phyloP scores from a whole-genome alignment of 2,113 vertebrate species.

The Myocastor coypus region DNA sequence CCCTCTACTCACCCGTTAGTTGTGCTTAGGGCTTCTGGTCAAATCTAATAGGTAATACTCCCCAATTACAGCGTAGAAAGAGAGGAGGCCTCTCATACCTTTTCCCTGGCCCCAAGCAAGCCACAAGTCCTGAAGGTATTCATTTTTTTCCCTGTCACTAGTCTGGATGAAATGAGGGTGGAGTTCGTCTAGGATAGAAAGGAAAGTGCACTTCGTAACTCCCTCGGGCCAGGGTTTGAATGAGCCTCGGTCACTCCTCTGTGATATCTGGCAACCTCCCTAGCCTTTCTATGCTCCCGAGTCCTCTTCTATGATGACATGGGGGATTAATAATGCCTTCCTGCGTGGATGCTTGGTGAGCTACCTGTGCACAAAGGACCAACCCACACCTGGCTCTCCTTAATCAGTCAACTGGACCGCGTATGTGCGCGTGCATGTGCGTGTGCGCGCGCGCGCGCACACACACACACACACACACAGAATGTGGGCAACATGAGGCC shows the following conservation, averaged over 20 bases:
- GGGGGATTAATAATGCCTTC: background rate
- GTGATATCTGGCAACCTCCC: background rate
- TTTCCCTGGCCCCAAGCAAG: fast-evolving
- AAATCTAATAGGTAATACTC: background rate
- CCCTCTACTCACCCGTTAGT: fast-evolving
- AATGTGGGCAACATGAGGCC: background rate
- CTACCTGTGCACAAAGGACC: background rate
- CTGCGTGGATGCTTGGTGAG: fast-evolving
- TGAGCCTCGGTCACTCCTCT: background rate
- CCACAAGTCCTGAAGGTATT: fast-evolving
- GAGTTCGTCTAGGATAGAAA: background rate
- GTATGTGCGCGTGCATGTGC: background rate
- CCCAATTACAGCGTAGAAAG: fast-evolving
- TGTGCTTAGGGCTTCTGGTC: fast-evolving
- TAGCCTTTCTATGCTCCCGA: background rate
- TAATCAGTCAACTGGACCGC: fast-evolving
- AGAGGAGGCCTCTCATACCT: background rate
- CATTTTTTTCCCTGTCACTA: background rate
- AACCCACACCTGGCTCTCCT: background rate
- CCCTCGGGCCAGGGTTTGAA: background rate
- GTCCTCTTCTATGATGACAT: background rate
- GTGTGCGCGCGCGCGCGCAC: background rate
- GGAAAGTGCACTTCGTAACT: background rate
- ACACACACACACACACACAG: background rate
- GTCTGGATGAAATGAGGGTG: no score